Base-by-base conservation (phyloP, 2,113 vertebrate genomes). In the Lagopus muta region DNA sequence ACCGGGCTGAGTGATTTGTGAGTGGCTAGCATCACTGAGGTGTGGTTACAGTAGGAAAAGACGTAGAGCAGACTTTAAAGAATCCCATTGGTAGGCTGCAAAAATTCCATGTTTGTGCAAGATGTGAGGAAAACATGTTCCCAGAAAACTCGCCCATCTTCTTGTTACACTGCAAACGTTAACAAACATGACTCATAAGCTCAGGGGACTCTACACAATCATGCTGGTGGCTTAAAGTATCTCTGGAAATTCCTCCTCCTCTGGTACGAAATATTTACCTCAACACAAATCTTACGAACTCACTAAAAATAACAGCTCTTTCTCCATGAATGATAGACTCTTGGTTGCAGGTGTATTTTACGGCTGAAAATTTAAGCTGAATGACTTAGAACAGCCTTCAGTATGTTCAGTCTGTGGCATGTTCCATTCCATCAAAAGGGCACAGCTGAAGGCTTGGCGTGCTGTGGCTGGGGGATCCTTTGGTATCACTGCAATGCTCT, bases 241-340 rank as follows among this genome's bases (percentile, higher is more conserved):
- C 43, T 82, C 64, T 40, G 62, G 90, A 82, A 75, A 71, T 19
- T 47, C 36, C 7, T 80, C 19, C n/a, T 86, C 61, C 62, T 73
- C 67, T 42, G 27, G 8, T 42, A 25, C 12, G 40, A 87, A 84
- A 50, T 64, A 76, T 72, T 86, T 79, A 71, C 36, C 80, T 65
- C 81, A 80, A 86, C 45, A 67, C 34, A 76, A 86, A 86, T 83
- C 62, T 62, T 28, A 34, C 47, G 74, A 70, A 55, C n/a, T 83
- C 77, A 20, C 69, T 82, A 73, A 79, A 95, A 92, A 67, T 86
- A 92, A 80, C 82, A 87, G 22, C 38, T 17, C 11, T 45, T 38
- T 69, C 45, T 86, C 65, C 40, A 27, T 85, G 90, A 88, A 48
- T 25, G 30, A 83, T 81, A 38, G 42, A 32, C 20, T 76, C 32